Percentiles rank a stretch among this genome's conserved stretches.
These are phyloP conservation scores for Pseudeuparius sepicola DNA, from an alignment of 2,888 invertebrate species.

Conservation along the genomic window DNA sequence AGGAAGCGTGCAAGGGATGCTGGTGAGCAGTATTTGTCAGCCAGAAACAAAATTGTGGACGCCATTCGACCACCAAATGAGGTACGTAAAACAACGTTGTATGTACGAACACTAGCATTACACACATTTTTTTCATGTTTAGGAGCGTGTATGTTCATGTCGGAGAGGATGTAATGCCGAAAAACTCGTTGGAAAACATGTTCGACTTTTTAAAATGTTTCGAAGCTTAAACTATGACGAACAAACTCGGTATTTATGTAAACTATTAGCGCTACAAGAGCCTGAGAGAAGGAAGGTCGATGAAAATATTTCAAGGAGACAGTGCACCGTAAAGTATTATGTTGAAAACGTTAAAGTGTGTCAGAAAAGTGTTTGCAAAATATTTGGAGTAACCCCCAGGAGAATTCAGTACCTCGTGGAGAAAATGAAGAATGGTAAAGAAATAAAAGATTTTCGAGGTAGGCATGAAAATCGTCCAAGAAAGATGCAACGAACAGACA, in stretches of 20 bases:
- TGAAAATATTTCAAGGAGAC: no score
- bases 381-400: constrained; percentile 7
- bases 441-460: constrained; percentile 10
- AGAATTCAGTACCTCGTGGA: constrained; percentile 12
- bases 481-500: constrained; percentile 14
- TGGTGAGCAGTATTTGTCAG: constrained; percentile 5
- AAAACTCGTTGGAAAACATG: no score
- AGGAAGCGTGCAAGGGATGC: constrained; percentile 7
- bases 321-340: constrained; percentile 9
- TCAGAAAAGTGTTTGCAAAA: constrained; percentile 11
- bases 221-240: constrained; percentile 10
- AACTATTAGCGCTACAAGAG: no score
- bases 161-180: constrained; percentile 6
- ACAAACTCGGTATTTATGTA: constrained; percentile 8
- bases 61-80: constrained; percentile 8
- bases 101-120: no score
- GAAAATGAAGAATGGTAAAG: constrained; percentile 10
- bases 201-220: no score
- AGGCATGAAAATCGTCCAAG: constrained; percentile 10
- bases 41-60: constrained; percentile 6
- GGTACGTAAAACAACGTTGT: constrained; percentile 9
- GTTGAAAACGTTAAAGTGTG: constrained; percentile 13
- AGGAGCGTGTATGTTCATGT: constrained; percentile 6
- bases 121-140: no score
- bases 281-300: no score